These are phyloP conservation scores for Pogonophryne albipinna DNA, from an alignment of 2,797 vertebrate species.

Conservation along the genomic window DNA sequence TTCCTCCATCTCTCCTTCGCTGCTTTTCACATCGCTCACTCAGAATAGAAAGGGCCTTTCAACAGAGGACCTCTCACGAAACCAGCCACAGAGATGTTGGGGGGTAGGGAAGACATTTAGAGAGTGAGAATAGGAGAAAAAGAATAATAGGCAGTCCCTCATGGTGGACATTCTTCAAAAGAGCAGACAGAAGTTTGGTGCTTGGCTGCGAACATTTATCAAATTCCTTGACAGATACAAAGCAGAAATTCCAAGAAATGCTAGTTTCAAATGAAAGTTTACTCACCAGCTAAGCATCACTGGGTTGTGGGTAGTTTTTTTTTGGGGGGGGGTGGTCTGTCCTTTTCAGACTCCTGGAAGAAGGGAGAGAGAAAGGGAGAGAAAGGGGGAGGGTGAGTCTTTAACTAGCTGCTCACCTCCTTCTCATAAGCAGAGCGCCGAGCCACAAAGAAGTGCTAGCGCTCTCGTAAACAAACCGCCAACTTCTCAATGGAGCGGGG, in stretches of 20 bases:
- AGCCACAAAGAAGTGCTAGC: slow-evolving; percentile 69
- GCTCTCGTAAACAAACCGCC: slow-evolving; percentile 79
- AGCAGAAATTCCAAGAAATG: slow-evolving; percentile 1
- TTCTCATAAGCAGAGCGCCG: slow-evolving; percentile 55
- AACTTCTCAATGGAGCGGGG: slow-evolving; percentile 76
- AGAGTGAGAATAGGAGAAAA: slow-evolving; percentile 23
- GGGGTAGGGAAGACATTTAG: background rate
- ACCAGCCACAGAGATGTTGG: slow-evolving; percentile 32
- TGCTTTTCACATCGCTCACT: slow-evolving; percentile 72
- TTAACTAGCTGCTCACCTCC: slow-evolving; percentile 61
- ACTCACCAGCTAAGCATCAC: slow-evolving; percentile 90
- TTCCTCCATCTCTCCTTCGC: slow-evolving; percentile 10
- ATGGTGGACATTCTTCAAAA: background rate
- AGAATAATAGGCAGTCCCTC: slow-evolving; percentile 14
- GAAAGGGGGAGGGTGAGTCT: slow-evolving; percentile 65
- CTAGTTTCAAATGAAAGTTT: slow-evolving; percentile 40
- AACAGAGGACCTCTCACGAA: slow-evolving; percentile 51
- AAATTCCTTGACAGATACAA: background rate
- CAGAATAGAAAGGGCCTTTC: slow-evolving; percentile 67
- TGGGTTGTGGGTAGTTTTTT: slow-evolving; percentile 63
- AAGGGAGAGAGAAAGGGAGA: slow-evolving; percentile 49
- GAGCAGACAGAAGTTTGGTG: slow-evolving; percentile 27
- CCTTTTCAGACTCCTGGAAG: slow-evolving; percentile 80
- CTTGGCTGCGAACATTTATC: slow-evolving; percentile 10
- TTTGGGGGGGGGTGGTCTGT: slow-evolving; percentile 63